Evolutionary conservation across 2,888 invertebrate species (phyloP).

Genomic region (Abrostola triplasia): DNA sequence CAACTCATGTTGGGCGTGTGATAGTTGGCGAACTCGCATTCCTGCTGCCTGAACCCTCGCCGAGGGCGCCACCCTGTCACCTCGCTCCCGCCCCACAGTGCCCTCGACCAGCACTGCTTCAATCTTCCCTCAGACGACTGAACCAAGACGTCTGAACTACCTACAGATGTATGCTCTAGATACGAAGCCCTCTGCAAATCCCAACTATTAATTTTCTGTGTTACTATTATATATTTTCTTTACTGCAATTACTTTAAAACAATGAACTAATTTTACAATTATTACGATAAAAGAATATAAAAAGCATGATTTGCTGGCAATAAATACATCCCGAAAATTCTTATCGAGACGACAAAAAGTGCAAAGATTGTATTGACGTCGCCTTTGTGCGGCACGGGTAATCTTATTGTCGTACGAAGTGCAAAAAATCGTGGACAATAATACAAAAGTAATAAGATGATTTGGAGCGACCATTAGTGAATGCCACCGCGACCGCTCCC

Average conservation of each 20-base stretch:
- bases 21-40: slow-evolving; percentile 82
- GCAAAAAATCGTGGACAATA: slow-evolving; percentile 76
- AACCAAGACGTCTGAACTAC: background rate
- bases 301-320: slow-evolving; percentile 37
- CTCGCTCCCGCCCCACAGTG: slow-evolving; percentile 32
- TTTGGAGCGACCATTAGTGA: slow-evolving; percentile 79
- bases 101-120: slow-evolving; percentile 8
- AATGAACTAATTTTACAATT: slow-evolving; percentile 14
- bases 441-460: slow-evolving; percentile 84
- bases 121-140: background rate
- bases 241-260: background rate
- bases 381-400: slow-evolving; percentile 55
- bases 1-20: slow-evolving; percentile 86
- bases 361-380: slow-evolving; percentile 61
- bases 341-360: slow-evolving; percentile 64
- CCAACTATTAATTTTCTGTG: background rate
- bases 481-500: slow-evolving; percentile 81
- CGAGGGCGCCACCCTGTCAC: slow-evolving; percentile 56
- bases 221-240: no score
- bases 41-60: slow-evolving; percentile 61
- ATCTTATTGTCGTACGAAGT: slow-evolving; percentile 64
- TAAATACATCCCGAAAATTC: slow-evolving; percentile 40
- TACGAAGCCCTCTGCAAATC: background rate
- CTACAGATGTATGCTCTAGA: background rate
- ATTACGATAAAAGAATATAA: slow-evolving; percentile 12